Percentiles rank a stretch among this genome's conserved stretches.
Evolutionary conservation across 2,797 vertebrate species (phyloP).

Genomic region (Poecile montanus): DNA sequence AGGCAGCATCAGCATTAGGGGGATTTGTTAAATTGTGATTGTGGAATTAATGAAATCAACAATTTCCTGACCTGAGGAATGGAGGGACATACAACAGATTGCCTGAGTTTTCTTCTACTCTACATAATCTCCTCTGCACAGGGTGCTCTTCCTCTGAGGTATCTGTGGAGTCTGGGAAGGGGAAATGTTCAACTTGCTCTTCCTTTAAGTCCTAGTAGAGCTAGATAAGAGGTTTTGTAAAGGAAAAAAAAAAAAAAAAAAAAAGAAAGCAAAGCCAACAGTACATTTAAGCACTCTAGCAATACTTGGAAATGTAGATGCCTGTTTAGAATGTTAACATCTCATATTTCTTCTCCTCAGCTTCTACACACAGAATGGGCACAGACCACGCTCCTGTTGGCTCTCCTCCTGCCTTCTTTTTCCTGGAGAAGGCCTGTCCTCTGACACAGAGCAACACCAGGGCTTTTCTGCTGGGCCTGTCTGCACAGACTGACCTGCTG

Average conservation of each 20-base stretch:
- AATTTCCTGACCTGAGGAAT: background rate
- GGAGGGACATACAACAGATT: background rate
- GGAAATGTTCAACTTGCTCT: background rate
- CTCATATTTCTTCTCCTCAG: background rate
- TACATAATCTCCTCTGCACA: background rate
- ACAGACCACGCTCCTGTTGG: fast-evolving
- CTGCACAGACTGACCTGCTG: background rate
- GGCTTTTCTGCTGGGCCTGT: background rate
- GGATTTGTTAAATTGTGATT: background rate
- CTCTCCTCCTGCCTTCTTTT: background rate
- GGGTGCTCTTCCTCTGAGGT: background rate
- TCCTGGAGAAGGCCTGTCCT: background rate
- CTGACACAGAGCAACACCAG: background rate
- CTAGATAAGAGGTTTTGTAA: background rate
- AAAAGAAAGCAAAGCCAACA: background rate
- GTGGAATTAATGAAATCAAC: background rate
- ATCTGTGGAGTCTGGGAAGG: background rate
- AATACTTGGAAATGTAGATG: background rate
- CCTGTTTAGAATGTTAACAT: background rate
- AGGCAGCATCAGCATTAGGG: background rate
- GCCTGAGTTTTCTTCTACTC: background rate
- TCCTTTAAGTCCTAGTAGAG: background rate
- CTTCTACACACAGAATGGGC: background rate
- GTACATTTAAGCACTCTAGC: background rate
- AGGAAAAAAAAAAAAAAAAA: background rate